Evolutionary conservation across 1,140 invertebrate species (phyloP).

Genomic region (Varroa destructor): DNA sequence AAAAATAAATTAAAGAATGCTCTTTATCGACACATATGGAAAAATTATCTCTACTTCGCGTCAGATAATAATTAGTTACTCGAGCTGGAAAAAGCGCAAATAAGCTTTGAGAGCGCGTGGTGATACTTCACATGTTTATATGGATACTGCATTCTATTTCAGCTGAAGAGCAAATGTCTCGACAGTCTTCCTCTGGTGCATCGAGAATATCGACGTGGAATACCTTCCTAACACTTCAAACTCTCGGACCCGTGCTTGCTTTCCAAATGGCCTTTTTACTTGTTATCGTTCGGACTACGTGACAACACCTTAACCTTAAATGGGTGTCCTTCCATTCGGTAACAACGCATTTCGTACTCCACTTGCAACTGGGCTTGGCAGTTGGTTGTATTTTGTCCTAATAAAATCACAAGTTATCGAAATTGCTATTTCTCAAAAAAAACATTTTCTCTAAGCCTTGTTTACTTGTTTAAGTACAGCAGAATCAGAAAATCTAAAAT

Average conservation of each 20-base stretch:
- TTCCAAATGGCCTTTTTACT: constrained; percentile 24
- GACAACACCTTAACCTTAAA: constrained; percentile 25
- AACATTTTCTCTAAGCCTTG: no score
- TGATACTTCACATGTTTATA: no score
- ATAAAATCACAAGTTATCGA: background rate
- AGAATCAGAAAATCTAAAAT: no score
- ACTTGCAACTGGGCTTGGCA: background rate
- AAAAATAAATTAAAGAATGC: no score
- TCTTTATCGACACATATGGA: no score
- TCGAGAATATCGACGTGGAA: background rate
- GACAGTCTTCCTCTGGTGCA: constrained; percentile 5
- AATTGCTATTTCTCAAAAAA: background rate
- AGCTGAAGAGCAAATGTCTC: constrained; percentile 24
- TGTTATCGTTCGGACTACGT: constrained; percentile 20
- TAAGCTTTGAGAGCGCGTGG: no score
- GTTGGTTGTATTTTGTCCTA: background rate
- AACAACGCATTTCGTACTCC: background rate
- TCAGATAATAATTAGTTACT: no score
- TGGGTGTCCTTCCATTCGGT: background rate
- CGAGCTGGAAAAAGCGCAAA: no score
- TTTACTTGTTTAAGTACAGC: no score
- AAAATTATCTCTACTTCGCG: no score
- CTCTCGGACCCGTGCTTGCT: constrained; percentile 13
- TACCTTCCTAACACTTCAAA: constrained; percentile 3
- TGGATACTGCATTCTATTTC: background rate